Percentiles rank a stretch among this genome's conserved stretches.
Conservation (phyloP, 2,888 invertebrate species). For the Cantharis nigra region DNA sequence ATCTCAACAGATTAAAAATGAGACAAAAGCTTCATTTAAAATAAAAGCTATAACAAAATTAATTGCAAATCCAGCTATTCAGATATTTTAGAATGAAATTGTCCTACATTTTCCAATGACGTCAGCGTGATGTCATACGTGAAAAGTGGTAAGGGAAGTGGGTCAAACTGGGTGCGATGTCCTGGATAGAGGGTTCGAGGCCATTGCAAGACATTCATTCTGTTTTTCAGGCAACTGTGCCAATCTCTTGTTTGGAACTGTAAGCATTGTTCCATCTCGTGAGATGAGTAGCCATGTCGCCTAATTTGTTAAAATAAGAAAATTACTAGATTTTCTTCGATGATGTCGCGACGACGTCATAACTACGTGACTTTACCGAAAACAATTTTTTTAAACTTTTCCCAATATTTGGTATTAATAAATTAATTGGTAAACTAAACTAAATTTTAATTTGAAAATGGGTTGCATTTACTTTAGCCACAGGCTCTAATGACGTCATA, state of each 20-base stretch:
- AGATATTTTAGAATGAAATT: conserved; percentile 70
- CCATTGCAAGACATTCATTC: conserved; percentile 51
- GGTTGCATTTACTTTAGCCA: conserved; percentile 59
- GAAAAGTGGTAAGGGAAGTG: conserved; percentile 57
- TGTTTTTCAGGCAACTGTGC: conserved; percentile 38
- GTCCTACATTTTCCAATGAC: conserved; percentile 65
- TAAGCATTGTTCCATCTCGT: background rate
- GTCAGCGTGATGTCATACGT: conserved; percentile 59
- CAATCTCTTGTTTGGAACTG: background rate
- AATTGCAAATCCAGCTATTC: conserved; percentile 31
- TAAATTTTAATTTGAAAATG: conserved; percentile 34
- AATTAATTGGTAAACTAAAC: conserved; percentile 10
- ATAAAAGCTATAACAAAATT: conserved; percentile 28
- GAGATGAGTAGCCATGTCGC: background rate
- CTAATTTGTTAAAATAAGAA: background rate
- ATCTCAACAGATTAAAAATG: conserved; percentile 7
- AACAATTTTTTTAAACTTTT: background rate
- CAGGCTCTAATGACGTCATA: conserved; percentile 54
- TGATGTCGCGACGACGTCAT: background rate
- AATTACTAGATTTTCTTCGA: background rate
- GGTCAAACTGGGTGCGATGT: conserved; percentile 71
- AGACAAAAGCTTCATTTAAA: conserved; percentile 26
- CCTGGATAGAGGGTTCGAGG: conserved; percentile 58
- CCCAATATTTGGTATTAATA: background rate
- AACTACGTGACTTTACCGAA: background rate